A percentile compares a stretch with the other conserved stretches of the same genome.
Conservation (phyloP, 2,888 invertebrate species). For the Xanthorhoe spadicearia region DNA sequence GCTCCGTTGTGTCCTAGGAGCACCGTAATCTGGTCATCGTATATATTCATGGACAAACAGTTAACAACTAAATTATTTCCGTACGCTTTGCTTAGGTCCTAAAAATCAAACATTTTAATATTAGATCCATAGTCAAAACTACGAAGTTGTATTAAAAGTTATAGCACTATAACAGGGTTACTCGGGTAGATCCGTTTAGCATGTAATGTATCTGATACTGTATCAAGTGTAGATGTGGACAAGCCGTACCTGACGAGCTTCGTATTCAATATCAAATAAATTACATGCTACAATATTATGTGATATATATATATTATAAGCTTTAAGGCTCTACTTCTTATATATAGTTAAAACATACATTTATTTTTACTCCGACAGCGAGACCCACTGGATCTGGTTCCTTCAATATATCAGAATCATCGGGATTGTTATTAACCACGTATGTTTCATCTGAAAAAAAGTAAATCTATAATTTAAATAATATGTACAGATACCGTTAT, state of each 20-base stretch:
- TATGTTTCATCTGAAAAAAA: slow-evolving; percentile 45
- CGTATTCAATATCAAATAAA: too few relatives aligned
- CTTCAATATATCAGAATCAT: slow-evolving; percentile 53
- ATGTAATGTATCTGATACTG: too few relatives aligned
- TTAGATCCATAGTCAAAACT: too few relatives aligned
- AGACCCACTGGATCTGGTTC: slow-evolving; percentile 80
- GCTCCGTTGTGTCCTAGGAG: slow-evolving; percentile 90
- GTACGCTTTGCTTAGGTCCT: slow-evolving; percentile 87
- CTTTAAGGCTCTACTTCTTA: too few relatives aligned
- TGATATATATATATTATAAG: too few relatives aligned
- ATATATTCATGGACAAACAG: slow-evolving; percentile 91
- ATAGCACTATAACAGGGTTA: too few relatives aligned
- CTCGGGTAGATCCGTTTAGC: too few relatives aligned
- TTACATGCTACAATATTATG: too few relatives aligned
- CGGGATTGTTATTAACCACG: slow-evolving; percentile 37
- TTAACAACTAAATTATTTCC: slow-evolving; percentile 86
- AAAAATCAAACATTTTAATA: slow-evolving; percentile 29
- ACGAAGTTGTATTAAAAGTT: too few relatives aligned
- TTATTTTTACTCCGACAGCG: slow-evolving; percentile 77
- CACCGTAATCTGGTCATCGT: slow-evolving; percentile 95
- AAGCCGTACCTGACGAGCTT: too few relatives aligned
- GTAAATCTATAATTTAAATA: slow-evolving; percentile 34
- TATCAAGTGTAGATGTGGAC: too few relatives aligned
- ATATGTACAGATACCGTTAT: background rate
- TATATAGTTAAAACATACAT: slow-evolving; percentile 62